phyloP scores from a whole-genome alignment of 2,797 vertebrate genomes.

The Betta splendens region DNA sequence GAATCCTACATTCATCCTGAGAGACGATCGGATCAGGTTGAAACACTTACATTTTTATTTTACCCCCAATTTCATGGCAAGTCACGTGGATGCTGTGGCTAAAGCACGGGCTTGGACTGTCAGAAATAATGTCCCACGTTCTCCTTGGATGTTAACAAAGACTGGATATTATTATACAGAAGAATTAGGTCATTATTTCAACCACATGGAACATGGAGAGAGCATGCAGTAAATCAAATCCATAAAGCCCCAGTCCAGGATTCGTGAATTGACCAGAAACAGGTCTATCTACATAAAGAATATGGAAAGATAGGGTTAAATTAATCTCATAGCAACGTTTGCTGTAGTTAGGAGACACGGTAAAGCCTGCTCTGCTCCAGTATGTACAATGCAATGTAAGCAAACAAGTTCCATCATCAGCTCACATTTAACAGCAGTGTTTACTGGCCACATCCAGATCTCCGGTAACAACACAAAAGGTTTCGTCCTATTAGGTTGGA shows the following conservation, averaged over 20 bases:
- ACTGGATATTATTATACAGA: conserved; percentile 37
- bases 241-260: conserved; percentile 59
- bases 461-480: conserved; percentile 5
- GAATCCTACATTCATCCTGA: conserved; percentile 77
- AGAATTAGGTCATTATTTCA: conserved; percentile 48
- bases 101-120: conserved; percentile 46
- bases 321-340: conserved; percentile 32
- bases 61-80: conserved; percentile 22
- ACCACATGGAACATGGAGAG: conserved; percentile 50
- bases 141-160: conserved; percentile 36
- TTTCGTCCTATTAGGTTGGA: conserved; percentile 8
- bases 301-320: conserved; percentile 19
- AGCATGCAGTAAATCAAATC: conserved; percentile 58
- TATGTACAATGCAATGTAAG: conserved; percentile 43
- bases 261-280: conserved; percentile 20
- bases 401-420: conserved; percentile 4
- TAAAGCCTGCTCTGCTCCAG: conserved; percentile 18
- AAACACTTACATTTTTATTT: conserved; percentile 25
- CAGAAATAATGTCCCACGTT: conserved; percentile 9
- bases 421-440: conserved; percentile 7
- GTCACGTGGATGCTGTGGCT: conserved; percentile 37
- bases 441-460: background rate
- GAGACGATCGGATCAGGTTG: conserved; percentile 47
- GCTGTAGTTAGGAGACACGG: conserved; percentile 3
- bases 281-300: conserved; percentile 35